phyloP scores from a whole-genome alignment of 1,140 invertebrate species.

The Galleria mellonella region DNA sequence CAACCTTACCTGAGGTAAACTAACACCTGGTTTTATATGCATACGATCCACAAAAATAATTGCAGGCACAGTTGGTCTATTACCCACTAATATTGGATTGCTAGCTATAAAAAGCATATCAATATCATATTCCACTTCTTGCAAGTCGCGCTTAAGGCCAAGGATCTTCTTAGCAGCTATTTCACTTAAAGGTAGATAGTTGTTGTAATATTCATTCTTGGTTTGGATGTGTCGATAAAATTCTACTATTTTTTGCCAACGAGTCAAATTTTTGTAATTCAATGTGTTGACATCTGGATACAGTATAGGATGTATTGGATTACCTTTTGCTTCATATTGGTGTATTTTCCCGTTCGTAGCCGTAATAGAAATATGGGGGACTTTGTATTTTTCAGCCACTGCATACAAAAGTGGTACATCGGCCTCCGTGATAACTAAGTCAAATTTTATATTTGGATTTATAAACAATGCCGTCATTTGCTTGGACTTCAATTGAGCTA shows the following conservation, averaged over 20 bases:
- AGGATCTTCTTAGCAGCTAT: constrained; percentile 52
- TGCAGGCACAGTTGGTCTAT: constrained; percentile 58
- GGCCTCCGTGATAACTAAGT: constrained; percentile 60
- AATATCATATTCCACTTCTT: constrained; percentile 56
- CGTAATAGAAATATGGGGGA: constrained; percentile 54
- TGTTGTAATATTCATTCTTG: constrained; percentile 49
- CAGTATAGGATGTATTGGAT: constrained; percentile 44
- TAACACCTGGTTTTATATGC: constrained; percentile 64
- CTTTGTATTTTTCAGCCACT: constrained; percentile 55
- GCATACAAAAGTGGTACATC: constrained; percentile 59
- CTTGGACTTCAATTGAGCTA: constrained; percentile 54
- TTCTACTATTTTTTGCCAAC: constrained; percentile 48
- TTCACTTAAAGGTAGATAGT: constrained; percentile 48
- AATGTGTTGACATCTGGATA: constrained; percentile 55
- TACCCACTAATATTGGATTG: constrained; percentile 46
- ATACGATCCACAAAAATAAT: constrained; percentile 73
- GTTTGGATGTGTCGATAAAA: constrained; percentile 42
- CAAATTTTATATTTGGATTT: constrained; percentile 57
- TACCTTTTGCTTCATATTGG: constrained; percentile 58
- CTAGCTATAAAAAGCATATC: constrained; percentile 51
- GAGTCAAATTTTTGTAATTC: constrained; percentile 37
- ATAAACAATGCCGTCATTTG: constrained; percentile 46
- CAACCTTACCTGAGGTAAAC: constrained; percentile 55
- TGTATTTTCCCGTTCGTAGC: constrained; percentile 47
- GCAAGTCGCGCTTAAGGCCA: constrained; percentile 37